These are phyloP conservation scores for Pseudorasbora parva DNA, from an alignment of 2,113 vertebrate genomes.

Conservation along the genomic window DNA sequence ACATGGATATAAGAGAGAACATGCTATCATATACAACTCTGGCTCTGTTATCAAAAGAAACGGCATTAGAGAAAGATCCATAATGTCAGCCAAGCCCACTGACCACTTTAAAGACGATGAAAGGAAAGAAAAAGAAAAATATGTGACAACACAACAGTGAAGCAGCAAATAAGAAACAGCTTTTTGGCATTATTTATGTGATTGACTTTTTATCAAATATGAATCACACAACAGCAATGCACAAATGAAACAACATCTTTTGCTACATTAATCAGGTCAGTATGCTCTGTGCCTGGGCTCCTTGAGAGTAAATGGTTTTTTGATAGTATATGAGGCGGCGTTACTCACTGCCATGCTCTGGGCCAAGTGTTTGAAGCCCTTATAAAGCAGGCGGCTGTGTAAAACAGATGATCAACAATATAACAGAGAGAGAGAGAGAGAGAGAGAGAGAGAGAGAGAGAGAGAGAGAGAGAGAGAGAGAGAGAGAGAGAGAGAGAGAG, in stretches of 20 bases:
- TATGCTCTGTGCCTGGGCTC: constrained; percentile 1
- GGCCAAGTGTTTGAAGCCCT: constrained; percentile 62
- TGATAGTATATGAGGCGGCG: constrained; percentile 45
- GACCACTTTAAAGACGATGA: constrained; percentile 6
- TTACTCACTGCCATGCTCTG: constrained; percentile 41
- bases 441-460: no score
- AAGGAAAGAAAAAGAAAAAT: not conserved
- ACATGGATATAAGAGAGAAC: not conserved
- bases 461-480: no score
- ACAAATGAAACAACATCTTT: constrained; percentile 20
- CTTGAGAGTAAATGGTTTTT: constrained; percentile 14
- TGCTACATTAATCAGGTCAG: constrained; percentile 43
- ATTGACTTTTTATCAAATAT: constrained; percentile 59
- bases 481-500: no score
- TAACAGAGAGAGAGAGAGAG: not conserved
- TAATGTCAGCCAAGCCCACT: not conserved
- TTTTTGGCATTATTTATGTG: constrained; percentile 8
- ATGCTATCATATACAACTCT: not conserved
- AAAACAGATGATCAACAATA: constrained; percentile 9
- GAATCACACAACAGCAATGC: constrained; percentile 15
- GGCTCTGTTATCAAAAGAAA: constrained; percentile 52
- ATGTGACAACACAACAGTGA: not conserved
- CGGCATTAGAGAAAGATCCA: not conserved
- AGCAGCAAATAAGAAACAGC: not conserved
- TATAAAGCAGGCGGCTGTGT: constrained; percentile 33